Percentiles rank a stretch among this genome's conserved stretches.
Evolutionary conservation across 2,113 vertebrate species (phyloP).

Genomic region (Dasyprocta punctata): DNA sequence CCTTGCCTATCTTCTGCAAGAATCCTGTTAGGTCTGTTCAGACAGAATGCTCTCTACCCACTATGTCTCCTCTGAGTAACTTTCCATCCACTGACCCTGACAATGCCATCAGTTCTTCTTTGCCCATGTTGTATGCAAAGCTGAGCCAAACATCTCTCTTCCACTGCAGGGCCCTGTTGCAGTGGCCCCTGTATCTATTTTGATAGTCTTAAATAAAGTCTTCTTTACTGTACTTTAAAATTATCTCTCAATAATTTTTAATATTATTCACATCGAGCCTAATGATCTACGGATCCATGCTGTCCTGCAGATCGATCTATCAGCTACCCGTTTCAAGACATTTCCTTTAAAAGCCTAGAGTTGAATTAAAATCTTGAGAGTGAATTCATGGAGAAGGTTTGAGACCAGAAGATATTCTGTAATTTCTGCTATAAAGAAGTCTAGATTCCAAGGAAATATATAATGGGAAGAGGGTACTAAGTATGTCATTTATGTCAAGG

Average conservation of each 20-base stretch:
- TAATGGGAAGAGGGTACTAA: background rate
- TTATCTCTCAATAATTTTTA: background rate
- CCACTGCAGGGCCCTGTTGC: background rate
- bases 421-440: background rate
- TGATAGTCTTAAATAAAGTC: background rate
- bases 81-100: background rate
- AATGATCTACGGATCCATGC: background rate
- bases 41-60: background rate
- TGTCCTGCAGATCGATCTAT: no score
- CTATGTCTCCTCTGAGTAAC: background rate
- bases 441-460: background rate
- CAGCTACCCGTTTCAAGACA: background rate
- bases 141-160: background rate
- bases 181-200: no score
- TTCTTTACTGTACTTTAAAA: background rate
- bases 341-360: background rate
- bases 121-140: background rate
- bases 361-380: background rate
- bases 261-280: background rate
- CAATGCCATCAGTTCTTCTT: fast-evolving
- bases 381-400: background rate
- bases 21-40: background rate
- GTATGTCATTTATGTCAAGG: background rate
- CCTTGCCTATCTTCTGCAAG: background rate
- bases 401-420: background rate